Conservation (phyloP, 2,113 vertebrate genomes). For the Corythoichthys haematopterus region DNA sequence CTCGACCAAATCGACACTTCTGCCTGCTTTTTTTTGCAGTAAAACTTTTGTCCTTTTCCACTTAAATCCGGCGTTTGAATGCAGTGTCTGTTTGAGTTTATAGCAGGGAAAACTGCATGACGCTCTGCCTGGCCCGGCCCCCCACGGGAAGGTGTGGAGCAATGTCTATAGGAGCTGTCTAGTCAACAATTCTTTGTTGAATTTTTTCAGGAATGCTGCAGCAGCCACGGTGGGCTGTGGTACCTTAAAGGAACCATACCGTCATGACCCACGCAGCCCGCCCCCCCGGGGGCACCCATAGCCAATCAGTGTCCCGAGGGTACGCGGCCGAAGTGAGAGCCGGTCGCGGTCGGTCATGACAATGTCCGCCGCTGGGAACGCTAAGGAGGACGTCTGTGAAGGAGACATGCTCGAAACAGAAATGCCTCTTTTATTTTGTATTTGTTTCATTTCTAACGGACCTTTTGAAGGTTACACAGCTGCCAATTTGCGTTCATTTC, state of each 20-base stretch:
- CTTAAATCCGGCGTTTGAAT: too few relatives aligned
- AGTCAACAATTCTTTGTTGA: neutral
- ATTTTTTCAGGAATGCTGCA: conserved; percentile 86
- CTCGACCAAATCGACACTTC: too few relatives aligned
- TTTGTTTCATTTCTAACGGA: neutral
- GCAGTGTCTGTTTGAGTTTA: too few relatives aligned
- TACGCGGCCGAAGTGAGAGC: conserved; percentile 40
- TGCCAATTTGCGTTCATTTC: neutral
- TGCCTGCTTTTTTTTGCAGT: too few relatives aligned
- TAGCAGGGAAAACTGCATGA: too few relatives aligned
- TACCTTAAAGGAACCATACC: conserved; percentile 95
- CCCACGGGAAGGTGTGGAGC: too few relatives aligned
- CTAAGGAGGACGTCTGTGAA: neutral
- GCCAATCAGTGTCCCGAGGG: conserved; percentile 49
- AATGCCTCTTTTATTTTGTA: neutral
- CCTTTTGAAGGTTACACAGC: neutral
- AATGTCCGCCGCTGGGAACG: neutral
- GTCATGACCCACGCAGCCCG: conserved; percentile 80
- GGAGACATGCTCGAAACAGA: neutral
- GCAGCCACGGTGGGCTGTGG: conserved; percentile 91
- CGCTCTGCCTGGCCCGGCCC: too few relatives aligned
- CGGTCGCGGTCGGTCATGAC: conserved; percentile 29
- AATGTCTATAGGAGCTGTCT: too few relatives aligned
- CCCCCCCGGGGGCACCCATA: conserved; percentile 18
- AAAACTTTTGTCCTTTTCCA: too few relatives aligned